Evolutionary conservation across 1,140 invertebrate genomes (phyloP).

Genomic region (Leptinotarsa undecemlineata): DNA sequence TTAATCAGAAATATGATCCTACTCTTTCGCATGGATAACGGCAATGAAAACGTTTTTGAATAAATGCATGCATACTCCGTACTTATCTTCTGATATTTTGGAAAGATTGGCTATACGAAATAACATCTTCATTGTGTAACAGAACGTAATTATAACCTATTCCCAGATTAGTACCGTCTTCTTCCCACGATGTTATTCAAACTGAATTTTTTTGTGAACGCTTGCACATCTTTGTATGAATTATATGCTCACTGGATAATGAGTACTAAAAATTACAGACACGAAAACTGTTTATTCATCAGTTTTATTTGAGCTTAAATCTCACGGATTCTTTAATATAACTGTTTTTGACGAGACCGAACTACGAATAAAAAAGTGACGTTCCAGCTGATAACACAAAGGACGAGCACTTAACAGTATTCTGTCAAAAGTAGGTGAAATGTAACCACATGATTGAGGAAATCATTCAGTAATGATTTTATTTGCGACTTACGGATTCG

Average conservation of each 20-base stretch:
- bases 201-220: background rate
- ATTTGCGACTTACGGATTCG: background rate
- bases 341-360: background rate
- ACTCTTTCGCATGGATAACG: no score
- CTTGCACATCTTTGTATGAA: conserved; percentile 1
- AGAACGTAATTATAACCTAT: conserved; percentile 1
- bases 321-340: conserved; percentile 1
- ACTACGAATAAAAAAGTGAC: conserved; percentile 8
- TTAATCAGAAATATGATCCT: no score
- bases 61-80: background rate
- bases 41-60: no score
- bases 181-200: conserved; percentile 7
- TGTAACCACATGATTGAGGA: background rate
- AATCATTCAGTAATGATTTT: background rate
- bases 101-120: background rate
- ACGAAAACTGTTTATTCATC: conserved; percentile 3
- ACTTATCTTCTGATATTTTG: background rate
- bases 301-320: background rate
- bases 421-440: background rate
- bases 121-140: conserved; percentile 2
- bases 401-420: background rate
- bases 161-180: background rate
- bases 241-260: conserved; percentile 1
- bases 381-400: background rate
- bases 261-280: conserved; percentile 4